A percentile compares a stretch with the other conserved stretches of the same genome.
phyloP scores from a whole-genome alignment of 1,140 invertebrate genomes.

The Drosophila burlai region DNA sequence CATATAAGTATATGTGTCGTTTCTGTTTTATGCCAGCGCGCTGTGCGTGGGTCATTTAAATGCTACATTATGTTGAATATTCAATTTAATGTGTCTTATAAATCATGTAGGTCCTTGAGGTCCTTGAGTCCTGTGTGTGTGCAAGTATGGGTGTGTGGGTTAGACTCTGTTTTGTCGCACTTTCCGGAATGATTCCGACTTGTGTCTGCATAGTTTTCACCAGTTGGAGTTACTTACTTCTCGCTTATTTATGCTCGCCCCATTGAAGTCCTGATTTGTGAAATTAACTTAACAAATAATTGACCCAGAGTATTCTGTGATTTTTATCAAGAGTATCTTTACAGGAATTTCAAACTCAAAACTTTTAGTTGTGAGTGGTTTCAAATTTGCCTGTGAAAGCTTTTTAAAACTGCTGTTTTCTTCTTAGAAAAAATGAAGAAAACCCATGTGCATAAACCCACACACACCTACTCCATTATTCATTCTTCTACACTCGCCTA shows the following conservation, averaged over 20 bases:
- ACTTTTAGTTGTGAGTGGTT: no score
- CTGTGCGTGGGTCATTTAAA: conserved; percentile 75
- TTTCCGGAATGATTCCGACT: conserved; percentile 1
- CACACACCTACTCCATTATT: neutral
- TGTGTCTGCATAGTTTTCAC: conserved; percentile 15
- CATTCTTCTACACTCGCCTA: neutral
- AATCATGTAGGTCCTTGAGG: conserved; percentile 75
- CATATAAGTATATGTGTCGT: conserved; percentile 16
- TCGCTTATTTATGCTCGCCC: neutral
- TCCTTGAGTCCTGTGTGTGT: conserved; percentile 14
- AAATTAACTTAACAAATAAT: neutral
- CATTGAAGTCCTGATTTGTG: conserved; percentile 6
- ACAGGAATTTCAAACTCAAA: no score
- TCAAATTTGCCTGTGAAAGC: no score
- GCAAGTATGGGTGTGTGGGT: neutral
- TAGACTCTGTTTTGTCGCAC: conserved; percentile 30
- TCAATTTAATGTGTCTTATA: conserved; percentile 82
- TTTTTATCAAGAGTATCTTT: no score
- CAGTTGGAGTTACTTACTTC: conserved; percentile 10
- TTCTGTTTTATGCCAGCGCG: conserved; percentile 29
- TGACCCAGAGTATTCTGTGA: neutral
- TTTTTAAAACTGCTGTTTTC: no score
- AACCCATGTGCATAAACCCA: neutral
- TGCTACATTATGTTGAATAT: conserved; percentile 82
- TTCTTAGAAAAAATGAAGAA: neutral